Conservation (phyloP, 64 coral and sea anemone species). For the Trachythela sp. region DNA sequence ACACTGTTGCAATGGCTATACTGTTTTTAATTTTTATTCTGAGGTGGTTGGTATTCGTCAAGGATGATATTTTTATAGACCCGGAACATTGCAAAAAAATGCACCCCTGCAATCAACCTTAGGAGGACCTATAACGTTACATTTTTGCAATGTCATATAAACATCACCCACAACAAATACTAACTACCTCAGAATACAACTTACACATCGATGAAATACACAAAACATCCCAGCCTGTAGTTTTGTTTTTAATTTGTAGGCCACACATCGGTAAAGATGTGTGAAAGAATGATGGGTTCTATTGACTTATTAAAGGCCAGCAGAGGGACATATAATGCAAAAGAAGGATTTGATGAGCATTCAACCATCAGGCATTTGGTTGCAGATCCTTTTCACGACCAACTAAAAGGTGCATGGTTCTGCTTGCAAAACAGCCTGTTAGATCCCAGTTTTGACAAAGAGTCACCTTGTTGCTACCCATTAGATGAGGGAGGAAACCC, state of each 20-base stretch:
- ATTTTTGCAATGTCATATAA: background rate
- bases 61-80: background rate
- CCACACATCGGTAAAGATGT: constrained; percentile 21
- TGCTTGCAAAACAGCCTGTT: background rate
- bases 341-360: constrained; percentile 4
- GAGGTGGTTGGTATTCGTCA: background rate
- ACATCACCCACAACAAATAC: background rate
- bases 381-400: constrained; percentile 17
- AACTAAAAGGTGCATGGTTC: constrained; percentile 8
- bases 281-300: constrained; percentile 5
- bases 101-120: no score
- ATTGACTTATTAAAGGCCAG: background rate
- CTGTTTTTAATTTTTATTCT: background rate
- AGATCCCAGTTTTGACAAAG: background rate
- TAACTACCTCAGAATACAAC: background rate
- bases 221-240: background rate
- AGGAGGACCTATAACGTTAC: background rate
- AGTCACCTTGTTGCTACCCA: background rate
- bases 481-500: background rate
- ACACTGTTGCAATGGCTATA: no score
- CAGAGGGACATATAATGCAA: constrained; percentile 6
- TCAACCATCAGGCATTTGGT: constrained; percentile 9
- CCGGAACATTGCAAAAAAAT: background rate
- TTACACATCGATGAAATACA: background rate
- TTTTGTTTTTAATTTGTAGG: constrained; percentile 1